Evolutionary conservation across 1,140 invertebrate species (phyloP), one percentile per base, ranked within the genome.

Genomic region (Callitettix versicolor): DNA sequence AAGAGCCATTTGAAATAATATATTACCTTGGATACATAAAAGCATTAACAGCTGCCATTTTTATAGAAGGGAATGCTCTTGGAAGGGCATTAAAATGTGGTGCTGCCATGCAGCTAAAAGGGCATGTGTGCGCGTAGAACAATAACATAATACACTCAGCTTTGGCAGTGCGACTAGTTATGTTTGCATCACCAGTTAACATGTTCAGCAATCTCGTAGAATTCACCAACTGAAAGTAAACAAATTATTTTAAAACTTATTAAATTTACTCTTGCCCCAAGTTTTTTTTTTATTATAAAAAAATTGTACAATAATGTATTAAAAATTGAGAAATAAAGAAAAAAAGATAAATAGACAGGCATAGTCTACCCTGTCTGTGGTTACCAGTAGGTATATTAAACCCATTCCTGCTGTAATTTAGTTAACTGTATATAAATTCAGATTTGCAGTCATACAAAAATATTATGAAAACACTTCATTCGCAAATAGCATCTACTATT

Each of bases 41-140:
- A 1, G 91, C 89, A 77, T 97, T 91, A 15, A 97, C 80, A 11
- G 91, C 94, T 24, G 91, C 82, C 66, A 94, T 81, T 70, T 87
- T 86, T 5, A 97, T 75, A 64, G 85, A 79, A 9, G 91, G 90
- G 74, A 90, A 95, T 3, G 82, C 83, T 64, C 82, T 78, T 56
- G 78, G 86, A 64, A 97, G 67, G 1, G 92, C 88, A 77, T 96
- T 97, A 61, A 88, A 92, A 67, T 91, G 80, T 3, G 89, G 87
- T 6, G 91, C 92, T 22, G 90, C 88, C 63, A 85, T 79, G 54
- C 86, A 86, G 68, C 90, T 93, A 62, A 95, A 95, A 26, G 88
- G 81, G 70, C 93, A 96, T 67, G 85, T 87, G 46, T 81, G 82
- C 0, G 91, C 88, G 72, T 87, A 96, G 70, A 97, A 97, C 56